These are phyloP conservation scores for Xenopus borealis DNA, from an alignment of 2,113 vertebrate species.

Conservation along the genomic window DNA sequence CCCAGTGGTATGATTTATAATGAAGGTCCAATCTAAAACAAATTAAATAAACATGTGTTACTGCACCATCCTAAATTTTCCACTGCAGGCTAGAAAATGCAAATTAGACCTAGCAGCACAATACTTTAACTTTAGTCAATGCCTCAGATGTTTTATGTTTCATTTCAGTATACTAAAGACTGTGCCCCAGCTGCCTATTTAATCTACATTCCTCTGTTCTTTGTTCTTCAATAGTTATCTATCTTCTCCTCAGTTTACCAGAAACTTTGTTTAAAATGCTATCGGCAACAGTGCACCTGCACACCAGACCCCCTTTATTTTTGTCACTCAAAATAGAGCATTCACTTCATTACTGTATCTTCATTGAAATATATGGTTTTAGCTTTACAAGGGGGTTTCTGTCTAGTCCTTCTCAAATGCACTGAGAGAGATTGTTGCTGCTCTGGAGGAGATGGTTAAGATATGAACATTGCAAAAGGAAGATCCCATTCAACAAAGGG, in stretches of 20 bases:
- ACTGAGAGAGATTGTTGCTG: constrained; percentile 25
- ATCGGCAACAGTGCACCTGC: constrained; percentile 37
- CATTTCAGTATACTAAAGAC: neutral
- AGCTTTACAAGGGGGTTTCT: constrained; percentile 4
- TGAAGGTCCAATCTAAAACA: too few relatives aligned
- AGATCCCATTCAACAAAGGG: too few relatives aligned
- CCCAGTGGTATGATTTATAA: too few relatives aligned
- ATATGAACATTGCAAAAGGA: constrained; percentile 22
- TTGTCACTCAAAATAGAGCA: constrained; percentile 11
- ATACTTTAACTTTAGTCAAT: too few relatives aligned
- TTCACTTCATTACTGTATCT: constrained; percentile 26
- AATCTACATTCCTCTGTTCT: constrained; percentile 26
- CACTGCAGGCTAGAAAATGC: too few relatives aligned
- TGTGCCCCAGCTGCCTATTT: neutral
- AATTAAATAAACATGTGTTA: too few relatives aligned
- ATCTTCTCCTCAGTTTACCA: constrained; percentile 31
- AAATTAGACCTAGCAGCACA: too few relatives aligned
- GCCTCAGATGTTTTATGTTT: too few relatives aligned
- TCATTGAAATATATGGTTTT: neutral
- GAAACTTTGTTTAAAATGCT: constrained; percentile 34
- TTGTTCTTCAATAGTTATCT: constrained; percentile 33
- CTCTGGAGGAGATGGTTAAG: constrained; percentile 26
- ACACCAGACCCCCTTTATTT: constrained; percentile 12
- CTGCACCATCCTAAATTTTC: too few relatives aligned
- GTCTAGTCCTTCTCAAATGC: constrained; percentile 6